Conservation (phyloP, 2,888 invertebrate genomes). For the Cyclophora punctaria region DNA sequence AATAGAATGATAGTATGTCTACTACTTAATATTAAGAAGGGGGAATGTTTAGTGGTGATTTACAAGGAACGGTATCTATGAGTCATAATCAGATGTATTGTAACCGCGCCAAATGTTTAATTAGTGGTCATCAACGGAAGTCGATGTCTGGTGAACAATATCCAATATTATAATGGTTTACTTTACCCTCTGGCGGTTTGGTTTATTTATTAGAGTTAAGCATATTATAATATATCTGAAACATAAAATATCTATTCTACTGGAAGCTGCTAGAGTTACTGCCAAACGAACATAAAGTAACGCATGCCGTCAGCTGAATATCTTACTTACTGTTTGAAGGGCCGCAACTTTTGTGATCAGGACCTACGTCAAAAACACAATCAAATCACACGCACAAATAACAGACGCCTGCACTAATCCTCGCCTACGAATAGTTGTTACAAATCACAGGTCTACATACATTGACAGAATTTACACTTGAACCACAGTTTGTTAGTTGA, state of each 20-base stretch:
- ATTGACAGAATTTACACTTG: constrained; percentile 44
- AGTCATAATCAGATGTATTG: constrained; percentile 40
- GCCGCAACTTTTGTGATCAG: constrained; percentile 73
- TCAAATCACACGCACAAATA: constrained; percentile 71
- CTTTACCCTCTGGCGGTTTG: constrained; percentile 24
- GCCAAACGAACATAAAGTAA: constrained; percentile 57
- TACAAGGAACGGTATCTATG: constrained; percentile 24
- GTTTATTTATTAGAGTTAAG: constrained; percentile 45
- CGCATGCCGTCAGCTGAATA: constrained; percentile 60
- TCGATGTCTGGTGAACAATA: constrained; percentile 26
- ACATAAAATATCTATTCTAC: constrained; percentile 44
- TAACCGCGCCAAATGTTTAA: constrained; percentile 48
- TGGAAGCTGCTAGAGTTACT: constrained; percentile 55
- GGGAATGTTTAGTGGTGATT: constrained; percentile 19
- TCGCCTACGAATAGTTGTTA: constrained; percentile 42
- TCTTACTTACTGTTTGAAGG: constrained; percentile 73
- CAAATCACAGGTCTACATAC: constrained; percentile 47
- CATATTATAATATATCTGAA: constrained; percentile 29
- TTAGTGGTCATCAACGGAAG: constrained; percentile 39
- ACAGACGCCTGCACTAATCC: constrained; percentile 38
- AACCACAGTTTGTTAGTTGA: constrained; percentile 55
- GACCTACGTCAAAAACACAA: constrained; percentile 74
- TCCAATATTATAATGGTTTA: constrained; percentile 22
- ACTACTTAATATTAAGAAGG: constrained; percentile 10
- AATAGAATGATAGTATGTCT: constrained; percentile 12